Base-by-base conservation (phyloP, 2,888 invertebrate species). In the Pterostichus madidus region DNA sequence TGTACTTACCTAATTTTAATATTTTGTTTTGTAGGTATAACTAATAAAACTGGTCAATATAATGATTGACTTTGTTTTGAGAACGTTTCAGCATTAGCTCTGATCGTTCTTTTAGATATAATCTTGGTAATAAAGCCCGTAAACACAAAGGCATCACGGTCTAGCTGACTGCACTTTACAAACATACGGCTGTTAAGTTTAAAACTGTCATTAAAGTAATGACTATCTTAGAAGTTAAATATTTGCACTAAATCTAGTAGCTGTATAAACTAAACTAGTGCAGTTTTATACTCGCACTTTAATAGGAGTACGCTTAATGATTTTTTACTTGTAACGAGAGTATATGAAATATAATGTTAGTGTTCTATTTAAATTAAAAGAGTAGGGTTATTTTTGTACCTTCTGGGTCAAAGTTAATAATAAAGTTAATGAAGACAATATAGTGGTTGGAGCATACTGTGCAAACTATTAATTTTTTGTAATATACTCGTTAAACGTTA, bases 141-240 rank as follows among this genome's bases (percentile, higher is more conserved):
- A 44, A 71, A 71, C 68, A 71, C 44, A 71, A 71, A 71, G 68
- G 68, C 44, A 44, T 71, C 39, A 44, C 44, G 44, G 44, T 44
- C 44, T 44, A 71, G 44, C 17, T 71, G 44, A 44, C 10, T 71
- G 68, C 68, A 71, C 39, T 71, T 71, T 71, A 71, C 68, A 71
- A 39, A 71, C 68, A 71, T 44, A 71, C 24, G 68, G 68, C 39
- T 71, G 44, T 71, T 71, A 44, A 71, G 15, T 71, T 71, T 44
- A 44, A 71, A 71, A 71, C 44, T 17, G 68, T 71, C 68, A 13
- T 71, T 71, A 71, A 71, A 44, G 44, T 44, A 71, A 71, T 71
- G 44, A 71, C 68, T 11, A 44, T 71, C 44, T 71, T 44, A 44
- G 39, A 71, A 71, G 44, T 39, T 71, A 39, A 71, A 44, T 64